These are phyloP conservation scores for Hapalemur alaotrensis DNA, from an alignment of 2,797 vertebrate species.

Conservation along the genomic window DNA sequence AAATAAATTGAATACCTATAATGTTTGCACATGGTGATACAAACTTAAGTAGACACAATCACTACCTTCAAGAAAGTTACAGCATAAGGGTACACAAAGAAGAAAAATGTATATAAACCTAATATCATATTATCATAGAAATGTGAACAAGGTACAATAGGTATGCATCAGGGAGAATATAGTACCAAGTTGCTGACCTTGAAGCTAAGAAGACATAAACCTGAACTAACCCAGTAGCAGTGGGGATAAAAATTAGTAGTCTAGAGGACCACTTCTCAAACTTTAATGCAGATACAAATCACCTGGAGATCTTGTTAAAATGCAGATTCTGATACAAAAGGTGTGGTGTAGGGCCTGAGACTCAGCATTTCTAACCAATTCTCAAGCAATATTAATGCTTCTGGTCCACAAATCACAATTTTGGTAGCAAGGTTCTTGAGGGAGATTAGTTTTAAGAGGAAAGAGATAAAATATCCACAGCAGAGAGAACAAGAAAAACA, in stretches of 20 bases:
- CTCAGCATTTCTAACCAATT: neutral
- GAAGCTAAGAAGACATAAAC: neutral
- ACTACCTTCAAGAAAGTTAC: neutral
- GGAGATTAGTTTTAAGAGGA: neutral
- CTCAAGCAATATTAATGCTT: neutral
- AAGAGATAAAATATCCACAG: neutral
- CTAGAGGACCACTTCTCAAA: neutral
- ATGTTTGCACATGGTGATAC: neutral
- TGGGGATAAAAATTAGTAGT: slow-evolving; percentile 4
- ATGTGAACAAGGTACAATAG: neutral
- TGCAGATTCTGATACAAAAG: neutral
- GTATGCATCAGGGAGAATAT: neutral
- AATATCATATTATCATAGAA: neutral
- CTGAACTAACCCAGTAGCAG: neutral
- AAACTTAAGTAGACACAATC: neutral
- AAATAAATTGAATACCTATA: neutral
- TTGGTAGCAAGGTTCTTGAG: neutral
- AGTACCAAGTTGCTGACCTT: neutral
- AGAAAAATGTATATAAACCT: neutral
- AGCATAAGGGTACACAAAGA: neutral
- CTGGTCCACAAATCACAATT: neutral
- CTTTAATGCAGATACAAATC: neutral
- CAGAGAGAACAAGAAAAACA: slow-evolving; percentile 2
- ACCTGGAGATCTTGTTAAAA: neutral
- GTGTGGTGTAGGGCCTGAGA: neutral